Percentiles rank a stretch among this genome's conserved stretches.
phyloP scores from a whole-genome alignment of 2,888 invertebrate species.

The Stenodema calcarata region DNA sequence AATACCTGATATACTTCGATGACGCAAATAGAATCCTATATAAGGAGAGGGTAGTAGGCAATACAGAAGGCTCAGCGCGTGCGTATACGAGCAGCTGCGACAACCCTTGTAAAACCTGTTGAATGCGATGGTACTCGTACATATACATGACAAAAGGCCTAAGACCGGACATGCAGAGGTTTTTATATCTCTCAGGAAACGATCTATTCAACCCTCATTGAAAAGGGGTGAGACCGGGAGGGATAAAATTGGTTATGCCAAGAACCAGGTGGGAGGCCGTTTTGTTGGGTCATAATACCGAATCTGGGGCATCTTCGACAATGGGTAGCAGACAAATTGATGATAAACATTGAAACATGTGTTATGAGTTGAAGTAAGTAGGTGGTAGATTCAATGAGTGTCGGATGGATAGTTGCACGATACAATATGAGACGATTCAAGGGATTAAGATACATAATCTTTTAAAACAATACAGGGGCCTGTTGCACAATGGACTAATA shows the following conservation, averaged over 20 bases:
- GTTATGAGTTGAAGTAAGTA: background rate
- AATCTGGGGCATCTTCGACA: conserved; percentile 4
- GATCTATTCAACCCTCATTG: background rate
- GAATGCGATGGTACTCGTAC: background rate
- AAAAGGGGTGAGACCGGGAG: background rate
- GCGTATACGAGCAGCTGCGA: conserved; percentile 28
- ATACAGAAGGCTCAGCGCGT: background rate
- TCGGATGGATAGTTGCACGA: too few relatives aligned
- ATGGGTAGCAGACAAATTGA: background rate
- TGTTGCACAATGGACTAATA: too few relatives aligned
- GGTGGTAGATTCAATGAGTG: too few relatives aligned
- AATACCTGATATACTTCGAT: too few relatives aligned
- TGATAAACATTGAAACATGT: background rate
- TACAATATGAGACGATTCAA: too few relatives aligned
- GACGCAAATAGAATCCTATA: too few relatives aligned
- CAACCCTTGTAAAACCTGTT: conserved; percentile 35
- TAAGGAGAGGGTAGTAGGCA: too few relatives aligned
- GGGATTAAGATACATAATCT: too few relatives aligned
- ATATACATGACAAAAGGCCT: conserved; percentile 37
- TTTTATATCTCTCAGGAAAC: conserved; percentile 33
- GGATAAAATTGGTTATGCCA: conserved; percentile 15
- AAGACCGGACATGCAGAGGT: conserved; percentile 26
- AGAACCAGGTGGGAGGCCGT: conserved; percentile 18
- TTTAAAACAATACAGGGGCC: too few relatives aligned
- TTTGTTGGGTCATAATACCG: background rate